These are phyloP conservation scores for Mus caroli DNA, from an alignment of 2,797 vertebrate species.

Conservation along the genomic window DNA sequence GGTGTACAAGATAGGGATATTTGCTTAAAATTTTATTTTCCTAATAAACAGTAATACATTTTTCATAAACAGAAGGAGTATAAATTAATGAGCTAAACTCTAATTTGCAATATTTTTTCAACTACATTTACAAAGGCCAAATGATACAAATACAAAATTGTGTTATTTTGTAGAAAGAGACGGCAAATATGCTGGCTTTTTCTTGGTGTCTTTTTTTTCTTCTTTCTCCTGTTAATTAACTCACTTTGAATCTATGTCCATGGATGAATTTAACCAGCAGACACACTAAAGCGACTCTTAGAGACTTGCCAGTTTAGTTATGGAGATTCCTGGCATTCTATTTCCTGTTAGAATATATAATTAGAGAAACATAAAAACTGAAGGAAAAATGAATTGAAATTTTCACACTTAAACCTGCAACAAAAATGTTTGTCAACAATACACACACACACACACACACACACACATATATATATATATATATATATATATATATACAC, in stretches of 20 bases:
- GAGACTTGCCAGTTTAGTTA: constrained; percentile 33
- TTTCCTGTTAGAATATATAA: constrained; percentile 56
- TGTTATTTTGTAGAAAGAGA: constrained; percentile 10
- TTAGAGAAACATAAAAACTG: constrained; percentile 59
- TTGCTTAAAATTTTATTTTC: constrained; percentile 68
- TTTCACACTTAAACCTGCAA: constrained; percentile 7
- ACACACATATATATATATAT: too few relatives aligned
- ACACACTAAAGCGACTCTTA: constrained; percentile 37
- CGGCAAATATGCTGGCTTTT: neutral
- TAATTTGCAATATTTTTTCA: constrained; percentile 49
- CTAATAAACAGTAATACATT: constrained; percentile 36
- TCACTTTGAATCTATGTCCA: constrained; percentile 54
- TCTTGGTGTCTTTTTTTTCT: neutral
- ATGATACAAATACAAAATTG: neutral
- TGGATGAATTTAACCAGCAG: neutral
- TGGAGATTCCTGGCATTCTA: constrained; percentile 54
- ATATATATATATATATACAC: neutral
- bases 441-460: too few relatives aligned
- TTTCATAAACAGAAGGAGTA: constrained; percentile 48
- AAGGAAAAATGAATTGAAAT: constrained; percentile 47
- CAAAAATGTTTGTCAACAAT: neutral
- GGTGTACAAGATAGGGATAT: constrained; percentile 7
- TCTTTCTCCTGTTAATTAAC: neutral
- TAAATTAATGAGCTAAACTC: constrained; percentile 16
- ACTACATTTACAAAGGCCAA: constrained; percentile 15